Evolutionary conservation across 92 coral and sea anemone species (phyloP).

Genomic region (Parazoanthus swiftii): DNA sequence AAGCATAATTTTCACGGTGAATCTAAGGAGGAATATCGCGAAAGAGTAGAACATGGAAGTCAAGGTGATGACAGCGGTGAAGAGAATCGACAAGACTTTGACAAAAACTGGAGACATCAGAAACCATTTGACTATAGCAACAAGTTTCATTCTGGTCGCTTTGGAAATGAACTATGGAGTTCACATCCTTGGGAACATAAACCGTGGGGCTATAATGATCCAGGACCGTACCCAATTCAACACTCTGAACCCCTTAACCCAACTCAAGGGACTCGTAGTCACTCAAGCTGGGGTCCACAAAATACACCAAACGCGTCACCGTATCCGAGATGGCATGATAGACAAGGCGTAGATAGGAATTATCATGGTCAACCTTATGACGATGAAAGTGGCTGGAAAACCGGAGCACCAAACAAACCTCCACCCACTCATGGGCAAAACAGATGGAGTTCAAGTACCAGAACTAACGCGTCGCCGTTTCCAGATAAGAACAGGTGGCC

Average conservation of each 20-base stretch:
- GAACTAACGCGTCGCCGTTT: not conserved
- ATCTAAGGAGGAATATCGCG: not conserved
- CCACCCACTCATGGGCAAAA: slow-evolving; percentile 9
- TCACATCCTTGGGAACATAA: slow-evolving; percentile 5
- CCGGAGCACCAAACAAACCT: not conserved
- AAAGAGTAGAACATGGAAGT: not conserved
- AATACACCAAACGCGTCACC: slow-evolving; percentile 20
- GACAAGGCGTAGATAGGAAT: not conserved
- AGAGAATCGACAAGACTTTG: not conserved
- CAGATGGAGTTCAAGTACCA: not conserved
- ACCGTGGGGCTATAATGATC: slow-evolving; percentile 8
- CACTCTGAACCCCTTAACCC: slow-evolving; percentile 4
- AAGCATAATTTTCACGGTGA: not conserved
- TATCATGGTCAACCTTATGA: not conserved
- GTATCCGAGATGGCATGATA: not conserved
- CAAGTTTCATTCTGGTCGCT: not conserved
- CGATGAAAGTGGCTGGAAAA: slow-evolving; percentile 12
- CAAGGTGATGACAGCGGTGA: not conserved
- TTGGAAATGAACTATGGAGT: not conserved
- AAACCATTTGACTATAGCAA: not conserved
- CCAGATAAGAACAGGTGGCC: slow-evolving; percentile 11
- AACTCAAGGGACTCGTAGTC: not conserved
- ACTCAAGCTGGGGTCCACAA: slow-evolving; percentile 30
- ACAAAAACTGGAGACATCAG: not conserved
- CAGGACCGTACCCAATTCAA: not conserved